These are phyloP conservation scores for Dendrolimus kikuchii DNA, from an alignment of 1,140 invertebrate species.

Conservation along the genomic window DNA sequence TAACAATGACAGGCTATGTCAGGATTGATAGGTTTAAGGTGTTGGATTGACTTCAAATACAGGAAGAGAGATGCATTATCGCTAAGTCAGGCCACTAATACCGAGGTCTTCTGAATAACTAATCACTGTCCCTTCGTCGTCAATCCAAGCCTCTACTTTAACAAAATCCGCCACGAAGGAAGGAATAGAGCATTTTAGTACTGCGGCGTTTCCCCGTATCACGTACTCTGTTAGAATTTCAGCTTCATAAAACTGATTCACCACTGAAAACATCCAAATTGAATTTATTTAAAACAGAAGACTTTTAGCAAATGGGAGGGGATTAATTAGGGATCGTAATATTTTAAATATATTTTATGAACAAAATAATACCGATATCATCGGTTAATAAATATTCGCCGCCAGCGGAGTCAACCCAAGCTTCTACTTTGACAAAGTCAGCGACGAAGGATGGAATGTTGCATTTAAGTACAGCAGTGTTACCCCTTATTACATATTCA, in stretches of 20 bases:
- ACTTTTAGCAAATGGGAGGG: constrained; percentile 6
- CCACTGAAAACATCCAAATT: constrained; percentile 75
- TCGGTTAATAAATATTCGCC: constrained; percentile 75
- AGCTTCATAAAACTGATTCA: constrained; percentile 86
- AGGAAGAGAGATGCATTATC: constrained; percentile 33
- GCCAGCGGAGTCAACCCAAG: constrained; percentile 88
- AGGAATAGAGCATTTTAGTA: constrained; percentile 86
- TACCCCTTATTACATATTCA: constrained; percentile 93
- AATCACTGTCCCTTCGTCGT: constrained; percentile 76
- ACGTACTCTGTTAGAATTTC: constrained; percentile 86
- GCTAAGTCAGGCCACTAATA: constrained; percentile 50
- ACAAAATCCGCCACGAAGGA: constrained; percentile 88
- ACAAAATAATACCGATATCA: constrained; percentile 54
- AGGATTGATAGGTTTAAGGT: constrained; percentile 36
- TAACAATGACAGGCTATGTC: constrained; percentile 43
- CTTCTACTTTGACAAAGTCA: constrained; percentile 91
- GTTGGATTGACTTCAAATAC: constrained; percentile 29
- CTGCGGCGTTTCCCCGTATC: constrained; percentile 85
- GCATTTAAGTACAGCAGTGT: constrained; percentile 93
- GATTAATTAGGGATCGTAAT: constrained; percentile 8
- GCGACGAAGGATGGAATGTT: constrained; percentile 93
- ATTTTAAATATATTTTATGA: constrained; percentile 2
- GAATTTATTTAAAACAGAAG: constrained; percentile 7
- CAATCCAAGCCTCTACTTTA: constrained; percentile 83
- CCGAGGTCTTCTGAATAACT: constrained; percentile 76